Evolutionary conservation across 2,888 invertebrate genomes (phyloP).

Genomic region (Serrognathus titanus): DNA sequence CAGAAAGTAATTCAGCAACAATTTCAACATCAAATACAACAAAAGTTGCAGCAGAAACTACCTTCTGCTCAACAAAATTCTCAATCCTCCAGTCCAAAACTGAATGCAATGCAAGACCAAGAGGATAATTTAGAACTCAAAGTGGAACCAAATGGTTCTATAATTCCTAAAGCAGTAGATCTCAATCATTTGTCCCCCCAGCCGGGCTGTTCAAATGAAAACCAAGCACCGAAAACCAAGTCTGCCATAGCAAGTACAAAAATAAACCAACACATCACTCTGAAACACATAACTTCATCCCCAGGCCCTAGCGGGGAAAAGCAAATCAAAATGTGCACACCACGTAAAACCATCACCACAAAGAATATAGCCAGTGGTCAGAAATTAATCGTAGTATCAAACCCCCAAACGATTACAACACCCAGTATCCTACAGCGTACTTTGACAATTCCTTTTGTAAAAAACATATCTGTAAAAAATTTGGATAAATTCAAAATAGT

Average conservation of each 20-base stretch:
- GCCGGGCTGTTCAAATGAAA: conserved; percentile 36
- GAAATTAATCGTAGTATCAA: conserved; percentile 47
- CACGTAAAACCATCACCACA: conserved; percentile 39
- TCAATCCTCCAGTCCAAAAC: conserved; percentile 32
- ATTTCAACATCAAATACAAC: conserved; percentile 16
- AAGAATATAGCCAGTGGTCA: conserved; percentile 36
- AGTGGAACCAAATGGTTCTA: neutral
- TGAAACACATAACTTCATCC: conserved; percentile 28
- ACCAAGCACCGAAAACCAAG: conserved; percentile 32
- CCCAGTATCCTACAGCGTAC: conserved; percentile 46
- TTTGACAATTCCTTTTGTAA: conserved; percentile 44
- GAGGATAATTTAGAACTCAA: conserved; percentile 19
- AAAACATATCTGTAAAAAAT: conserved; percentile 45
- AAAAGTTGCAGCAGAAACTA: conserved; percentile 12
- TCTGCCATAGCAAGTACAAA: conserved; percentile 32
- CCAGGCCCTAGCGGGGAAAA: conserved; percentile 32
- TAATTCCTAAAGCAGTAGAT: neutral
- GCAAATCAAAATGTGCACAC: conserved; percentile 37
- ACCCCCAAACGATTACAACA: conserved; percentile 42
- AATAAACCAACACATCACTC: conserved; percentile 30
- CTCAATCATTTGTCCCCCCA: conserved; percentile 16
- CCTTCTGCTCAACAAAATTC: conserved; percentile 12
- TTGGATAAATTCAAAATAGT: conserved; percentile 48
- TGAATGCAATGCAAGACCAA: conserved; percentile 39
- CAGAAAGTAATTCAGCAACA: conserved; percentile 21